Evolutionary conservation across 2,113 vertebrate species (phyloP).

Genomic region (Rhipidura dahli): DNA sequence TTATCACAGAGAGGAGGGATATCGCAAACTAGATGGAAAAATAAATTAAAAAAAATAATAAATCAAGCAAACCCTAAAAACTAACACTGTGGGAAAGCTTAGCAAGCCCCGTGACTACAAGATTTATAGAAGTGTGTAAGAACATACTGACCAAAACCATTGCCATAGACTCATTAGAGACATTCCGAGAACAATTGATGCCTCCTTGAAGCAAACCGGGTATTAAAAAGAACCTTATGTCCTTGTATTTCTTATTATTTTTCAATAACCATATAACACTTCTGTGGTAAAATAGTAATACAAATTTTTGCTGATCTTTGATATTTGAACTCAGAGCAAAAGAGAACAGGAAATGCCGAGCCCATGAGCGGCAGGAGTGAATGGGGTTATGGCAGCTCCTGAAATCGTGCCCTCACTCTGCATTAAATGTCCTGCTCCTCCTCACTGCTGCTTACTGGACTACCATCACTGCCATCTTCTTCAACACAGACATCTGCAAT

Average conservation of each 20-base stretch:
- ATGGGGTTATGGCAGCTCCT: background rate
- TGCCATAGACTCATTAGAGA: background rate
- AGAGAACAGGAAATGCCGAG: background rate
- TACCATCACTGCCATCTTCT: background rate
- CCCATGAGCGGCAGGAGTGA: background rate
- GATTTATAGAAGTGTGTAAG: background rate
- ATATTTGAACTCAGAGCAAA: background rate
- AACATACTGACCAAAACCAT: background rate
- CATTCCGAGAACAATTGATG: background rate
- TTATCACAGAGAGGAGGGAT: background rate
- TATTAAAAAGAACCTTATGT: conserved; percentile 9
- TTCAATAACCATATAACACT: conserved; percentile 2
- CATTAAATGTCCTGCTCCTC: background rate
- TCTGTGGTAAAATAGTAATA: background rate
- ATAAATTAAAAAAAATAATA: background rate
- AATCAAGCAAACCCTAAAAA: background rate
- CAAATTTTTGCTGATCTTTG: conserved; percentile 29
- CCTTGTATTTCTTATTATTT: conserved; percentile 23
- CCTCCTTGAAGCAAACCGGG: background rate
- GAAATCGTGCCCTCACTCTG: background rate
- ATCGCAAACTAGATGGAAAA: background rate
- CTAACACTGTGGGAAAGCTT: background rate
- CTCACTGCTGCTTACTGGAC: fast-evolving
- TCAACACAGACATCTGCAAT: fast-evolving
- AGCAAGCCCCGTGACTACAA: background rate